Percentiles rank a stretch among this genome's conserved stretches.
Conservation (phyloP, 2,888 invertebrate species). For the Drosophila neonasuta region DNA sequence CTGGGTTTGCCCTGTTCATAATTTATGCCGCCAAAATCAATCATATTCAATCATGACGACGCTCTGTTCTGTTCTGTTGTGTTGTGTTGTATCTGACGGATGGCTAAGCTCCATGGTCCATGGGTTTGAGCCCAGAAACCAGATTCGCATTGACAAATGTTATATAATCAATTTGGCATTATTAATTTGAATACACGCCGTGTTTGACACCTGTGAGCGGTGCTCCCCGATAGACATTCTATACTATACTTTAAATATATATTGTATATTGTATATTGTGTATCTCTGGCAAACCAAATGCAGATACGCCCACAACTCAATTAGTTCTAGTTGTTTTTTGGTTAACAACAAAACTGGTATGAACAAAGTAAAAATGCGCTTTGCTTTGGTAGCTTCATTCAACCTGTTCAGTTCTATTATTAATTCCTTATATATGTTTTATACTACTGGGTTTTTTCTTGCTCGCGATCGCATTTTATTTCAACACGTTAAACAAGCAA, state of each 20-base stretch:
- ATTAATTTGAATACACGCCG: constrained; percentile 71
- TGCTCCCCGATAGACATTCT: neutral
- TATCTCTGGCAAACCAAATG: constrained; percentile 18
- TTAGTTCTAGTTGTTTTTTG: constrained; percentile 28
- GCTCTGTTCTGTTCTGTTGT: neutral
- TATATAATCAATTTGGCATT: constrained; percentile 74
- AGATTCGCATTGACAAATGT: constrained; percentile 72
- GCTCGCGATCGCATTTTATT: neutral
- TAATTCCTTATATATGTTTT: constrained; percentile 6
- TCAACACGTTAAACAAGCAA: neutral
- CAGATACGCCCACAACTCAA: constrained; percentile 42
- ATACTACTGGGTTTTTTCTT: constrained; percentile 4
- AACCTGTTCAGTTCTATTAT: constrained; percentile 19
- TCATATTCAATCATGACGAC: constrained; percentile 68
- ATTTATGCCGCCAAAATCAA: constrained; percentile 70
- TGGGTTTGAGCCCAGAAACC: constrained; percentile 33
- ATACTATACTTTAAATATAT: neutral
- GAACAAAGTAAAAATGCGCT: constrained; percentile 31
- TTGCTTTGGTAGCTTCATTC: constrained; percentile 18
- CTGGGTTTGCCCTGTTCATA: constrained; percentile 52
- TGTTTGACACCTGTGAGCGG: constrained; percentile 61
- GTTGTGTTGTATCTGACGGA: constrained; percentile 44
- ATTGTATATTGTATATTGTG: neutral
- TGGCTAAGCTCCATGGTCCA: constrained; percentile 34
- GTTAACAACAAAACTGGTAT: constrained; percentile 19